Percentiles rank a stretch among this genome's conserved stretches.
These are phyloP conservation scores for Trileptium ribeirensis DNA, from an alignment of 2,888 invertebrate genomes.

Conservation along the genomic window DNA sequence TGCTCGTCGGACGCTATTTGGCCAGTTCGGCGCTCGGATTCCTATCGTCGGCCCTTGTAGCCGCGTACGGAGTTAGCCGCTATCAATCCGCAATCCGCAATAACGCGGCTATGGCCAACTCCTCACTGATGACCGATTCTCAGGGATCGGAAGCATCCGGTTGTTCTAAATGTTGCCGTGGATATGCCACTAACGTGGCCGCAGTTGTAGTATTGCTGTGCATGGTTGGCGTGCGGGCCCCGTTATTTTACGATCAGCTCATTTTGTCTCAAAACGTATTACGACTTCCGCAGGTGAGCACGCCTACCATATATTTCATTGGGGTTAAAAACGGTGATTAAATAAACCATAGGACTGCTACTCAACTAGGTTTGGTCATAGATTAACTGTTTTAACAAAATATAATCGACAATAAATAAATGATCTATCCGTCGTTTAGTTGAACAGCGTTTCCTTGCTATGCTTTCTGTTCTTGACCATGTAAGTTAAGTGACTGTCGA, in stretches of 20 bases:
- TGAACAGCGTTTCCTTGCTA: too few relatives aligned
- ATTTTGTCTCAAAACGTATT: conserved; percentile 58
- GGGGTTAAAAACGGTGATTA: too few relatives aligned
- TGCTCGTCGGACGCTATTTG: conserved; percentile 59
- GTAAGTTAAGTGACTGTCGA: too few relatives aligned
- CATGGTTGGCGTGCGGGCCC: conserved; percentile 69
- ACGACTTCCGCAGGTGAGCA: not conserved
- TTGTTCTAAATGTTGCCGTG: conserved; percentile 12
- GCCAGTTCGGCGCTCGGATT: conserved; percentile 63
- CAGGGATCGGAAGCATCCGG: not conserved
- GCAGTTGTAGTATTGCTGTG: conserved; percentile 70
- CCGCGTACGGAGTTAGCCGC: conserved; percentile 71
- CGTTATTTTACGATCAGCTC: conserved; percentile 74
- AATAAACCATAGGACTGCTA: too few relatives aligned
- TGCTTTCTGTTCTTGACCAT: too few relatives aligned
- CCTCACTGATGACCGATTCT: not conserved
- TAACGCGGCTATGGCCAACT: conserved; percentile 29
- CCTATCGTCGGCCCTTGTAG: conserved; percentile 64
- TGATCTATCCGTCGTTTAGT: too few relatives aligned
- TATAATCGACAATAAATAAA: too few relatives aligned
- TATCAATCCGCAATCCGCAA: conserved; percentile 45
- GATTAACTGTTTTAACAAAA: too few relatives aligned
- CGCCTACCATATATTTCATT: too few relatives aligned
- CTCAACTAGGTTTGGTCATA: too few relatives aligned
- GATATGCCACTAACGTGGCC: conserved; percentile 73